Conservation (phyloP, 1,140 invertebrate genomes). For the Bombus waltoni region DNA sequence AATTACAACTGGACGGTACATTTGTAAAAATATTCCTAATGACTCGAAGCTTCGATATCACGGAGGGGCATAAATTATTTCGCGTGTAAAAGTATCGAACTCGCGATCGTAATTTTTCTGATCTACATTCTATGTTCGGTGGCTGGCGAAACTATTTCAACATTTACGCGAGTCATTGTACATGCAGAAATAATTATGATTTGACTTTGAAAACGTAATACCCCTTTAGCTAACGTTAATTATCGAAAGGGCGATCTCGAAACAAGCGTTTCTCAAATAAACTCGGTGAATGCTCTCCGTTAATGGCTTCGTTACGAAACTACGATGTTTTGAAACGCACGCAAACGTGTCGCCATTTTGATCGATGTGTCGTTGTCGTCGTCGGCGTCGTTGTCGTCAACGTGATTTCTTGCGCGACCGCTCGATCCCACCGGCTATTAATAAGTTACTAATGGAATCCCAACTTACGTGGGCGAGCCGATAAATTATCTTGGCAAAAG, state of each 20-base stretch:
- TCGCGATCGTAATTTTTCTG: too few species aligned
- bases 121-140: too few species aligned
- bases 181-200: background rate
- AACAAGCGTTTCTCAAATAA: background rate
- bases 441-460: conserved; percentile 77
- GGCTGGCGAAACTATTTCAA: too few species aligned
- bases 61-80: background rate
- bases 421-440: conserved; percentile 61
- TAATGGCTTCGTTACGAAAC: conserved; percentile 52
- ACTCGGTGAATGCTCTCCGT: background rate
- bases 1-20: background rate
- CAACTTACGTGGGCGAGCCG: conserved; percentile 73
- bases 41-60: background rate
- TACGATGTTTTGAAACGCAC: conserved; percentile 52
- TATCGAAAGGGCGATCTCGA: background rate
- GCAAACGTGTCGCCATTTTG: conserved; percentile 49
- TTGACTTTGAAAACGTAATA: background rate
- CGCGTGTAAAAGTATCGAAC: too few species aligned
- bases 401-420: conserved; percentile 5
- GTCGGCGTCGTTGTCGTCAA: background rate
- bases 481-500: conserved; percentile 71
- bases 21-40: background rate
- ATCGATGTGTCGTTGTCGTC: conserved; percentile 50
- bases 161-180: too few species aligned
- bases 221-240: too few species aligned